Evolutionary conservation across 2,888 invertebrate species (phyloP).

Genomic region (Oscheius sp.): DNA sequence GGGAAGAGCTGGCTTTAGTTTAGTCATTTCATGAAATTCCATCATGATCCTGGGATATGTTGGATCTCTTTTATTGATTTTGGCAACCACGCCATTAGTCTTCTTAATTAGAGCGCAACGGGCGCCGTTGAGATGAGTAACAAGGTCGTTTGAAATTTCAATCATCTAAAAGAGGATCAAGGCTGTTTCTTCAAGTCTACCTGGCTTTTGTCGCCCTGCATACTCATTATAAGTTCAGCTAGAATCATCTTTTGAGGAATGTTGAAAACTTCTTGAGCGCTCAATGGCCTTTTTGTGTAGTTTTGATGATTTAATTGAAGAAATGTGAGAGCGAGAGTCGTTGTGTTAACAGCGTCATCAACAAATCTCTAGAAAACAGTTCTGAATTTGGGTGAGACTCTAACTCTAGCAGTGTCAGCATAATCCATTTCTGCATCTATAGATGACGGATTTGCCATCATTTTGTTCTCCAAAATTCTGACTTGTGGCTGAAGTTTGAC

Average conservation of each 20-base stretch:
- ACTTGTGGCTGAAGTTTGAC: slow-evolving; percentile 12
- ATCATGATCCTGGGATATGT: slow-evolving; percentile 9
- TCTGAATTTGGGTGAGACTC: not conserved
- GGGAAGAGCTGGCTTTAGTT: not conserved
- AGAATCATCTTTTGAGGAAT: slow-evolving; percentile 16
- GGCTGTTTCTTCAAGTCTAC: not conserved
- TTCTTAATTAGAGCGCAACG: slow-evolving; percentile 4
- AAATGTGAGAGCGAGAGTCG: not conserved
- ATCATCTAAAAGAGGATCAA: slow-evolving; percentile 1
- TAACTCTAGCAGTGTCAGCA: not conserved
- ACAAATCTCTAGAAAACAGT: slow-evolving; percentile 1
- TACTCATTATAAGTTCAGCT: slow-evolving; percentile 7
- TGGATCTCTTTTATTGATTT: not conserved
- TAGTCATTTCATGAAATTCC: slow-evolving; percentile 7
- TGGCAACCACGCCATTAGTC: slow-evolving; percentile 7
- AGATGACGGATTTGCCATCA: not conserved
- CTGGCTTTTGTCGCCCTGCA: slow-evolving; percentile 7
- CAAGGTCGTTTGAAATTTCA: slow-evolving; percentile 4
- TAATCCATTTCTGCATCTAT: slow-evolving; percentile 4
- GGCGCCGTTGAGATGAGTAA: slow-evolving; percentile 12
- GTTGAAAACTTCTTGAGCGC: slow-evolving; percentile 20
- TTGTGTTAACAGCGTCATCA: not conserved
- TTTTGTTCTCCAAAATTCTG: not conserved
- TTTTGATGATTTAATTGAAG: not conserved
- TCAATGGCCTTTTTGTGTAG: slow-evolving; percentile 9